Percentiles rank a stretch among this genome's conserved stretches.
Evolutionary conservation across 2,797 vertebrate genomes (phyloP).

Genomic region (Bradypodion ventrale): DNA sequence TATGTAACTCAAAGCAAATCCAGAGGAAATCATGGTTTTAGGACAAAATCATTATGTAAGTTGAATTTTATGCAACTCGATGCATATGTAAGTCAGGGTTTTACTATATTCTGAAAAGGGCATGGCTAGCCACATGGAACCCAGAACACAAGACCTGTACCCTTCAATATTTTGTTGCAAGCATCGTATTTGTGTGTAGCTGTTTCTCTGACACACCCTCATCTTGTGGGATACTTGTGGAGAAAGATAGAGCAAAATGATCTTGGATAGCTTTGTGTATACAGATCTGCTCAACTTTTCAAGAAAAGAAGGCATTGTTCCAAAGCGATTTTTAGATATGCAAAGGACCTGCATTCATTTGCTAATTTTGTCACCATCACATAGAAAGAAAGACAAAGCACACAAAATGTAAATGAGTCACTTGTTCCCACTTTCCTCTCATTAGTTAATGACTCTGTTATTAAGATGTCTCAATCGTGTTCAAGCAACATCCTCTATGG

Average conservation of each 20-base stretch:
- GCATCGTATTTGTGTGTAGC: not conserved
- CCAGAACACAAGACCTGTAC: not conserved
- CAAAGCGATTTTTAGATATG: not conserved
- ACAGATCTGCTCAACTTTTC: not conserved
- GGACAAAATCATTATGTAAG: no score
- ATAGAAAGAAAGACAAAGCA: not conserved
- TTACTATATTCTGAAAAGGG: not conserved
- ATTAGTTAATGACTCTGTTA: not conserved
- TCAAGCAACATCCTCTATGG: not conserved
- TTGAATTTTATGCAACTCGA: no score
- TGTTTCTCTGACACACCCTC: not conserved
- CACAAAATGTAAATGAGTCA: slow-evolving; percentile 4
- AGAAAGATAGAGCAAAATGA: slow-evolving; percentile 31
- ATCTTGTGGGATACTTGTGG: not conserved
- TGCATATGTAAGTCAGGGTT: no score
- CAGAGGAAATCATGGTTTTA: no score
- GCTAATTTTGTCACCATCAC: not conserved
- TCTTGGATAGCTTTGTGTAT: slow-evolving; percentile 9
- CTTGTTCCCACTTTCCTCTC: not conserved
- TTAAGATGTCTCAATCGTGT: not conserved
- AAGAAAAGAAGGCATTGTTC: slow-evolving; percentile 2
- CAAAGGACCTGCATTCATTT: not conserved
- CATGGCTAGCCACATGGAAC: not conserved
- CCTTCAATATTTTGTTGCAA: not conserved
- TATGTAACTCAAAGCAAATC: no score